These are phyloP conservation scores for Dreissena polymorpha DNA, from an alignment of 1,140 invertebrate species.

Conservation along the genomic window DNA sequence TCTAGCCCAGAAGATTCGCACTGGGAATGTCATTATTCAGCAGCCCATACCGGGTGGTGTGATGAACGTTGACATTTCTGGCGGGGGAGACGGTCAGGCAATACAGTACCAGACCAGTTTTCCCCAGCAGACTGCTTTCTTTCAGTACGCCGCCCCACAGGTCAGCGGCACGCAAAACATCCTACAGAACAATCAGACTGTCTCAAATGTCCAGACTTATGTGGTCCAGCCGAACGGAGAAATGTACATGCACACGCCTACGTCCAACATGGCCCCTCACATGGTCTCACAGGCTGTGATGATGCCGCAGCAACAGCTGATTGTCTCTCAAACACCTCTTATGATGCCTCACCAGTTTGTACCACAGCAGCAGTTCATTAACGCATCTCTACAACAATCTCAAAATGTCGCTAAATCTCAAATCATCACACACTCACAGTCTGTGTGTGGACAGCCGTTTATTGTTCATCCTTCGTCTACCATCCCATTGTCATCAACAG, in stretches of 20 bases:
- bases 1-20: slow-evolving; percentile 39
- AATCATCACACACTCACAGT: slow-evolving; percentile 19
- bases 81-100: slow-evolving; percentile 34
- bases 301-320: slow-evolving; percentile 24
- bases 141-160: slow-evolving; percentile 37
- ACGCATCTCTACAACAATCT: slow-evolving; percentile 20
- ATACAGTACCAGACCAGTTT: slow-evolving; percentile 47
- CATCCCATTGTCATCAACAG: neutral
- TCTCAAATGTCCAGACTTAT: slow-evolving; percentile 42
- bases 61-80: slow-evolving; percentile 14
- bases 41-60: slow-evolving; percentile 30
- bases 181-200: slow-evolving; percentile 22
- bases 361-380: slow-evolving; percentile 27
- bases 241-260: slow-evolving; percentile 39
- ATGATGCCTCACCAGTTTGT: slow-evolving; percentile 30
- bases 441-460: neutral
- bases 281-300: slow-evolving; percentile 29
- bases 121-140: slow-evolving; percentile 46
- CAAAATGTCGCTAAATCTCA: slow-evolving; percentile 33
- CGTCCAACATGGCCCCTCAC: slow-evolving; percentile 28
- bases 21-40: slow-evolving; percentile 45
- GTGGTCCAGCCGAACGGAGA: slow-evolving; percentile 42
- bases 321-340: slow-evolving; percentile 4
- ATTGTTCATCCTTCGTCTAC: neutral
- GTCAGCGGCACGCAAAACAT: slow-evolving; percentile 7